Evolutionary conservation across 1,140 invertebrate species (phyloP), one percentile per base, ranked within the genome.

Genomic region (Dufourea novaeangliae): DNA sequence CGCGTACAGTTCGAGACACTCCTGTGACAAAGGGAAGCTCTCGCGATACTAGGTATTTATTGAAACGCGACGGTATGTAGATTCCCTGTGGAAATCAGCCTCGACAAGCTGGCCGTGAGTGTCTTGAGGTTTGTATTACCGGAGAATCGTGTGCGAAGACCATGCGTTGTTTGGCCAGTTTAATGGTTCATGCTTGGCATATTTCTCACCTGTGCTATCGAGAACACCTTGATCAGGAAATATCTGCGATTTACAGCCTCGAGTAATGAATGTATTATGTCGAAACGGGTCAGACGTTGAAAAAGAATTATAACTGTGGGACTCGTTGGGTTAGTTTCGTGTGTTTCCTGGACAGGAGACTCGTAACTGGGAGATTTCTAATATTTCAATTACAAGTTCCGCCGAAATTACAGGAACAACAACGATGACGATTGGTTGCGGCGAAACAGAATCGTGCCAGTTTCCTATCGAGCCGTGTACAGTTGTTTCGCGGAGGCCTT

Each of bases 401-500:
- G 25, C 67, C 11, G 17, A 67, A 72, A 82, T 82, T 54, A 34
- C 22, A 44, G 41, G 37, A 46, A 50, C 54, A 39, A 50, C 39
- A 46, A 78, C 14, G 57, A 72, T 12, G 50, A 64, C 50, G 52
- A 57, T 20, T 54, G 61, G 67, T 66, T 56, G 37, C 25, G 10
- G 52, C 17, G 59, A 54, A 73, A 56, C 22, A 25, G 67, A 78
- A 73, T n/a, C 54, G 61, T 64, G 70, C 62, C 27, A 82, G 77
- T 82, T 78, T 20, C 20, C 61, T 57, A 37, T 56, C 64, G 25
- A 72, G 81, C 54, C 34, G 29, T 20, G 52, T 71, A 63, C 52
- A 56, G 41, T 68, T 34, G 68, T 54, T 74, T 63, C 12, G 59
- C n/a, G n/a, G 73, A 79, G 82, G 77, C 82, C 82, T 84, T 84